These are phyloP conservation scores for Agraylea sexmaculata DNA, from an alignment of 1,140 invertebrate species.

Conservation along the genomic window DNA sequence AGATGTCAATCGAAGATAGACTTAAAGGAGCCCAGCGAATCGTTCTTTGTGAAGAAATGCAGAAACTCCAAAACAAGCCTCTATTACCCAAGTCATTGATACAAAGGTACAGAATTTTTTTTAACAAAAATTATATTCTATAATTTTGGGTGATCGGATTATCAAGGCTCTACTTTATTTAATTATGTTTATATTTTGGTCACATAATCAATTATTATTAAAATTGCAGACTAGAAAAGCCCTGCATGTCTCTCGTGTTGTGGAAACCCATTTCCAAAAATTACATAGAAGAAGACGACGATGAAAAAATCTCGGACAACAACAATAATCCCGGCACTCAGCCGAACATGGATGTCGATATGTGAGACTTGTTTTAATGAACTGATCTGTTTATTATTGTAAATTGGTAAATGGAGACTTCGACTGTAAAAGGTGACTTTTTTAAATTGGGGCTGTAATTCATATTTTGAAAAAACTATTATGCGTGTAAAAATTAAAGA, in stretches of 20 bases:
- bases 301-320: too few relatives aligned
- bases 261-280: too few relatives aligned
- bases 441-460: too few relatives aligned
- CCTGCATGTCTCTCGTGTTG: conserved; percentile 61
- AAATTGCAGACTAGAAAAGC: conserved; percentile 43
- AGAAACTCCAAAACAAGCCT: conserved; percentile 47
- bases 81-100: conserved; percentile 47
- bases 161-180: background rate
- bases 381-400: too few relatives aligned
- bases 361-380: too few relatives aligned
- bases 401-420: too few relatives aligned
- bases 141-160: background rate
- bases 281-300: too few relatives aligned
- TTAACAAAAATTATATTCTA: background rate
- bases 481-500: too few relatives aligned
- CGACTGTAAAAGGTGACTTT: too few relatives aligned
- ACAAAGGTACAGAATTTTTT: conserved; percentile 37
- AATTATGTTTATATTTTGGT: background rate
- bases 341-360: too few relatives aligned
- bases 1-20: conserved; percentile 31
- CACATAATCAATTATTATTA: background rate
- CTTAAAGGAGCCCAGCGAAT: conserved; percentile 43
- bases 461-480: too few relatives aligned
- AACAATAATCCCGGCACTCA: too few relatives aligned
- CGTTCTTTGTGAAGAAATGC: conserved; percentile 57